Conservation (phyloP, 2,888 invertebrate genomes). For the Synanthedon myopaeformis region DNA sequence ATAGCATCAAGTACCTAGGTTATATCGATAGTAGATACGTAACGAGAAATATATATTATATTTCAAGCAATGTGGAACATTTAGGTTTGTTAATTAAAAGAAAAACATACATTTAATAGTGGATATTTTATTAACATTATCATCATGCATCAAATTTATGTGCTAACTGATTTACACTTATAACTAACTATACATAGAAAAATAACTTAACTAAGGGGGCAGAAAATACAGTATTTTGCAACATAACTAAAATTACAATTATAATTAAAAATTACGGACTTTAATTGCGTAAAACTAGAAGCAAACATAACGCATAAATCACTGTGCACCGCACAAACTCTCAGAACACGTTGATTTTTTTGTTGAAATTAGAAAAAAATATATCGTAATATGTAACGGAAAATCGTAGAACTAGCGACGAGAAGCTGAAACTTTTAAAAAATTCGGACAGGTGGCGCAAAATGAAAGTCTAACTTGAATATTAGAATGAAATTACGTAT, state of each 20-base stretch:
- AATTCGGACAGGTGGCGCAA: neutral
- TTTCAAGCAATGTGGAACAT: neutral
- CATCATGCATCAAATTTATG: slow-evolving; percentile 70
- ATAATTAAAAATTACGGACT: slow-evolving; percentile 55
- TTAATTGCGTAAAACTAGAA: slow-evolving; percentile 57
- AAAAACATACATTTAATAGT: slow-evolving; percentile 59
- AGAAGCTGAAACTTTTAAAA: slow-evolving; percentile 19
- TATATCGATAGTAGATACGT: no score
- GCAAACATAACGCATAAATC: slow-evolving; percentile 52
- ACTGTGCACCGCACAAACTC: slow-evolving; percentile 49
- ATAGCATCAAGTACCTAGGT: no score
- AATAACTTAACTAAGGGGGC: slow-evolving; percentile 67
- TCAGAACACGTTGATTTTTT: slow-evolving; percentile 30
- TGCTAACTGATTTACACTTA: slow-evolving; percentile 70
- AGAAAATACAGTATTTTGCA: slow-evolving; percentile 68
- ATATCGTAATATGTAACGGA: neutral
- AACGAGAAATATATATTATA: no score
- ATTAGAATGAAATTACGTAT: neutral
- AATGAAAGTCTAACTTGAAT: neutral
- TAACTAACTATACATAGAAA: slow-evolving; percentile 70
- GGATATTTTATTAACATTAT: slow-evolving; percentile 71
- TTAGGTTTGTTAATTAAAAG: slow-evolving; percentile 21
- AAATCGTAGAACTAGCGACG: slow-evolving; percentile 16
- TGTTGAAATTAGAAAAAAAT: neutral
- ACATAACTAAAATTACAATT: slow-evolving; percentile 55